Percentiles rank a stretch among this genome's conserved stretches.
Conservation (phyloP, 2,888 invertebrate species). For the Quadroppia sp. region DNA sequence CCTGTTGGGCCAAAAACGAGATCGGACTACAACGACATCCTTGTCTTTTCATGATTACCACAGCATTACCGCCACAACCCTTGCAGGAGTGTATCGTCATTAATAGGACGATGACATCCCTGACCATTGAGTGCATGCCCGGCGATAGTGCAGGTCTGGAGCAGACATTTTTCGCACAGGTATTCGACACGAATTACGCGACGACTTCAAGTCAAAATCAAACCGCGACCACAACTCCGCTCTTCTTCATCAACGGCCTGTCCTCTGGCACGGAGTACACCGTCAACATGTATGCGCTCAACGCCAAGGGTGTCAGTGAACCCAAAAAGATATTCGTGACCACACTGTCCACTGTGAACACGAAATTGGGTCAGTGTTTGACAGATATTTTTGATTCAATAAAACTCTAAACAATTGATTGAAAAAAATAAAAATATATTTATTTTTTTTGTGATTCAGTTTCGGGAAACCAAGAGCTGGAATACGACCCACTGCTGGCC, state of each 20-base stretch:
- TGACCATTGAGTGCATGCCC: constrained; percentile 38
- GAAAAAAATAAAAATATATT: neutral
- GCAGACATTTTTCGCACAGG: constrained; percentile 37
- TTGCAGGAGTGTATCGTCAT: constrained; percentile 34
- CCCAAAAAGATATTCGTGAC: neutral
- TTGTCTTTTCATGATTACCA: constrained; percentile 29
- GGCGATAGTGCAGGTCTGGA: constrained; percentile 36
- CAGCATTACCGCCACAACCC: constrained; percentile 38
- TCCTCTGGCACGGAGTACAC: constrained; percentile 33
- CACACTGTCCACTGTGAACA: constrained; percentile 38
- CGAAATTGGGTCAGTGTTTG: constrained; percentile 31
- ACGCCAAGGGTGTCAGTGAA: constrained; percentile 29
- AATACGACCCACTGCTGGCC: constrained; percentile 36
- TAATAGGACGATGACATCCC: constrained; percentile 38
- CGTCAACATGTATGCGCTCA: constrained; percentile 35
- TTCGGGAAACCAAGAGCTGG: constrained; percentile 39
- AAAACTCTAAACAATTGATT: neutral
- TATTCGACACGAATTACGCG: constrained; percentile 10
- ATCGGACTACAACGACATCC: constrained; percentile 39
- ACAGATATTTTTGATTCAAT: too few relatives aligned
- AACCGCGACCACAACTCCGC: constrained; percentile 9
- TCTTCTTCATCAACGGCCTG: constrained; percentile 28
- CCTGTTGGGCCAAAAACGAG: constrained; percentile 39
- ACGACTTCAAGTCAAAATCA: constrained; percentile 13
- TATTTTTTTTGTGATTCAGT: constrained; percentile 19